Evolutionary conservation across 2,797 vertebrate species (phyloP).

Genomic region (Spea hammondii): DNA sequence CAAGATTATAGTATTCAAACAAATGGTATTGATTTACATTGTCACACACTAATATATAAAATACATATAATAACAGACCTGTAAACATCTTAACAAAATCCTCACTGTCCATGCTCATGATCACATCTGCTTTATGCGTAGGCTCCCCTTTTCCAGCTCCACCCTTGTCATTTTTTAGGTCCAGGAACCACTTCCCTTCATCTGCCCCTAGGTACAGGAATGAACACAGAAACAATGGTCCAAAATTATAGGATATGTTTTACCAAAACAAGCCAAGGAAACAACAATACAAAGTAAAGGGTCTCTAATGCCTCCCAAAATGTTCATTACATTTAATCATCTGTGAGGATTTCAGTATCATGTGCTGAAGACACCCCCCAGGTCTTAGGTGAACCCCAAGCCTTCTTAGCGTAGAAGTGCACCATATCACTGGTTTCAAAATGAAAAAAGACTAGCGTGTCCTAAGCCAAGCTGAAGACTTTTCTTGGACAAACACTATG

Average conservation of each 20-base stretch:
- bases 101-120: slow-evolving; percentile 81
- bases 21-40: not conserved
- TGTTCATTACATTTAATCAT: slow-evolving; percentile 3
- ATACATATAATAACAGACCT: slow-evolving; percentile 67
- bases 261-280: too few relatives aligned
- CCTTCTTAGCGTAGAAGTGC: too few relatives aligned
- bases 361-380: too few relatives aligned
- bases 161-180: slow-evolving; percentile 80
- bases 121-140: slow-evolving; percentile 71
- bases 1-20: slow-evolving; percentile 11
- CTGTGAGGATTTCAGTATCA: too few relatives aligned
- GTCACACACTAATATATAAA: not conserved
- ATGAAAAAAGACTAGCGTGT: too few relatives aligned
- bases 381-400: too few relatives aligned
- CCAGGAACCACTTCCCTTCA: slow-evolving; percentile 81
- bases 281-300: too few relatives aligned
- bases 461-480: too few relatives aligned
- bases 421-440: too few relatives aligned
- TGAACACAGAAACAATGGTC: not conserved
- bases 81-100: slow-evolving; percentile 90
- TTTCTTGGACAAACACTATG: too few relatives aligned
- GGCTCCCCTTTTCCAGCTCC: slow-evolving; percentile 73
- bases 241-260: too few relatives aligned
- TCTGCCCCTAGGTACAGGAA: slow-evolving; percentile 71
- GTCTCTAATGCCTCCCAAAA: not conserved